Conservation (phyloP, 2,113 vertebrate genomes). For the Caranx melampygus region DNA sequence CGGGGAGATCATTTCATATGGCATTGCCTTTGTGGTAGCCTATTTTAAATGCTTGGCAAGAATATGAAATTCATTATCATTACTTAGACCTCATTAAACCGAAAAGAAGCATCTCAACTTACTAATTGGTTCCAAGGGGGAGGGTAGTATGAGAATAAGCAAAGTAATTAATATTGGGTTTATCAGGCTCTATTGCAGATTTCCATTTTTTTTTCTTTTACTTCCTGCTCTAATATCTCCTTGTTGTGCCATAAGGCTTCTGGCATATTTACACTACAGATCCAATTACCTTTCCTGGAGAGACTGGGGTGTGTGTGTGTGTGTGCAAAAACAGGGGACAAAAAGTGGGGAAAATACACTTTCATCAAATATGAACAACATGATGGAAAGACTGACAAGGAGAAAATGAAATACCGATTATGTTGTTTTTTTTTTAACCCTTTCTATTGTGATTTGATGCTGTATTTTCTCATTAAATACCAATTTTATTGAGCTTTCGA, state of each 20-base stretch:
- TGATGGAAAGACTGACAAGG: conserved; percentile 23
- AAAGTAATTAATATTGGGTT: conserved; percentile 78
- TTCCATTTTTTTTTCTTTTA: conserved; percentile 6
- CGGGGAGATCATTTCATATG: conserved; percentile 60
- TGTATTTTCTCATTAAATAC: not conserved
- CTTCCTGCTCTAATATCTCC: conserved; percentile 48
- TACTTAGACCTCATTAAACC: conserved; percentile 83
- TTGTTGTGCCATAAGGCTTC: conserved; percentile 58
- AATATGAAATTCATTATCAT: conserved; percentile 82
- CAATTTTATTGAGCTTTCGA: not conserved
- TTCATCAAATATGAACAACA: conserved; percentile 39
- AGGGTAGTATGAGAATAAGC: conserved; percentile 75
- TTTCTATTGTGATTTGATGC: not conserved
- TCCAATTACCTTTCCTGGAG: conserved; percentile 64
- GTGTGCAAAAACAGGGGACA: conserved; percentile 31
- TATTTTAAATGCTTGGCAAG: conserved; percentile 77
- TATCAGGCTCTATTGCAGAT: conserved; percentile 72
- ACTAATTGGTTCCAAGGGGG: conserved; percentile 81
- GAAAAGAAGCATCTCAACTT: conserved; percentile 80
- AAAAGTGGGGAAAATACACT: conserved; percentile 31
- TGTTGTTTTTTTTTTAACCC: not conserved
- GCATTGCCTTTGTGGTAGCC: conserved; percentile 51
- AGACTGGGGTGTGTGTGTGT: conserved; percentile 16
- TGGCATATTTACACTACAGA: conserved; percentile 67
- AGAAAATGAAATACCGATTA: conserved; percentile 6